phyloP scores from a whole-genome alignment of 2,888 invertebrate species.

The Coelinius sp. region DNA sequence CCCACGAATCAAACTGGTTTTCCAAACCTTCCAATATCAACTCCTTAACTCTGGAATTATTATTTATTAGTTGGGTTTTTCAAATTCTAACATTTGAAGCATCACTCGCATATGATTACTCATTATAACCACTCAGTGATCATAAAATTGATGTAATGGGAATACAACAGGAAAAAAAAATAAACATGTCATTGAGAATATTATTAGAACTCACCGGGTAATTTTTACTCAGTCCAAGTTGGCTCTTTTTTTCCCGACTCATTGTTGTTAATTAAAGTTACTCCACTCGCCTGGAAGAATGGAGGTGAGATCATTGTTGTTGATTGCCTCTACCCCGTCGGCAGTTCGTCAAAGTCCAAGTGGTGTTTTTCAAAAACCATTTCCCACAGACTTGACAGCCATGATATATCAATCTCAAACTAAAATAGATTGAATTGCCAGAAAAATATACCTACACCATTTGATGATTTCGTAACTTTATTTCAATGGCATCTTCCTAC shows the following conservation, averaged over 20 bases:
- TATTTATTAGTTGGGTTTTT: neutral
- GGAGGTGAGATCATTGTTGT: slow-evolving; percentile 8
- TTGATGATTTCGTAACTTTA: neutral
- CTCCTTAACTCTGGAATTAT: slow-evolving; percentile 7
- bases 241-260: neutral
- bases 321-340: slow-evolving; percentile 29
- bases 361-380: neutral
- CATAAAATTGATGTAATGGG: neutral
- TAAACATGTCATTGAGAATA: slow-evolving; percentile 13
- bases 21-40: neutral
- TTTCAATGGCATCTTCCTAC: neutral
- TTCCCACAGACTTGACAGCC: slow-evolving; percentile 27
- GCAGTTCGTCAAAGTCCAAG: slow-evolving; percentile 3
- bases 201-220: slow-evolving; percentile 2
- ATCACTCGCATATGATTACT: neutral
- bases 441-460: neutral
- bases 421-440: neutral
- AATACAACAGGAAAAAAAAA: neutral
- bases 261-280: slow-evolving; percentile 12
- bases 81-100: neutral
- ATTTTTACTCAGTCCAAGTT: neutral
- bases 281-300: neutral
- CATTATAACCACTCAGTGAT: neutral
- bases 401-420: slow-evolving; percentile 12
- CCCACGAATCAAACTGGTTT: slow-evolving; percentile 7